Evolutionary conservation across 2,888 invertebrate genomes (phyloP).

Genomic region (Galerucella nymphaeae): DNA sequence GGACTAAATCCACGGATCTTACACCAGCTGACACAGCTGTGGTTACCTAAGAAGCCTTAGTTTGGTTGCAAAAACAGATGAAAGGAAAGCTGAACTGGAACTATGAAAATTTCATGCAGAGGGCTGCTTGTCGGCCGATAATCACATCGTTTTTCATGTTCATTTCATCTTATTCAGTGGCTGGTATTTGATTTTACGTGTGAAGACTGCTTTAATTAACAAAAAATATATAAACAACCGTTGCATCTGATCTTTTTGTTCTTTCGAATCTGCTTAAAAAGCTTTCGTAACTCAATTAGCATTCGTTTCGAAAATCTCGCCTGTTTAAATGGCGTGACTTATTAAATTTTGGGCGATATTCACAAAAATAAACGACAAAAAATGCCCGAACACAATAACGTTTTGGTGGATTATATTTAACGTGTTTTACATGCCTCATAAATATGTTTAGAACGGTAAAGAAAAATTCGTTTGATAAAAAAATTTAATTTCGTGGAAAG

Average conservation of each 20-base stretch:
- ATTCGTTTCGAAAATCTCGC: neutral
- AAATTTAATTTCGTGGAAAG: neutral
- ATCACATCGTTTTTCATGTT: no score
- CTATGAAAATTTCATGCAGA: no score
- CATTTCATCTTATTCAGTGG: no score
- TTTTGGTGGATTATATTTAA: neutral
- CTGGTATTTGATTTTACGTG: no score
- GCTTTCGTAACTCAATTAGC: constrained; percentile 14
- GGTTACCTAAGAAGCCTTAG: no score
- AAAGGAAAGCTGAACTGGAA: no score
- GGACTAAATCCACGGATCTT: no score
- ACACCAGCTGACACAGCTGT: no score
- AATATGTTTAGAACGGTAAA: neutral
- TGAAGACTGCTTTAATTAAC: neutral
- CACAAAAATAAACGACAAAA: neutral
- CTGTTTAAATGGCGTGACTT: constrained; percentile 5
- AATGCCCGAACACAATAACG: neutral
- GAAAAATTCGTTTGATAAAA: no score
- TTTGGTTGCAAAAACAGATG: no score
- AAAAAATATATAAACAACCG: neutral
- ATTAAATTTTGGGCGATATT: constrained; percentile 9
- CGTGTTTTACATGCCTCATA: neutral
- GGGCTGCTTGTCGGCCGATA: no score
- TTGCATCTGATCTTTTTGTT: neutral
- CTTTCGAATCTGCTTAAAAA: constrained; percentile 2